Percentiles rank a stretch among this genome's conserved stretches.
Conservation (phyloP, 2,888 invertebrate genomes). For the Parapristionchus giblindavisi region DNA sequence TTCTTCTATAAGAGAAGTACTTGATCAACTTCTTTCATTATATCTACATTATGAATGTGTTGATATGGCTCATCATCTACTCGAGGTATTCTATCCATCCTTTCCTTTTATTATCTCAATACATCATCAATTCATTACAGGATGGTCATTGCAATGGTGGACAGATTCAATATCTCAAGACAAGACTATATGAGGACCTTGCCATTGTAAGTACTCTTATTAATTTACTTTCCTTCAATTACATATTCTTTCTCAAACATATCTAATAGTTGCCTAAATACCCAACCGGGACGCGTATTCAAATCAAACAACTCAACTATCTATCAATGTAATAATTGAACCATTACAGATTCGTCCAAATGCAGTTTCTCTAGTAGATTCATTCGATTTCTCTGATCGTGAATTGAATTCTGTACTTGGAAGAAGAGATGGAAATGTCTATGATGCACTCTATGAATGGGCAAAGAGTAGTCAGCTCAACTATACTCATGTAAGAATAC, state of each 20-base stretch:
- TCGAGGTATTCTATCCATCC: conserved; percentile 25
- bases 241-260: too few relatives aligned
- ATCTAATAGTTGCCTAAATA: too few relatives aligned
- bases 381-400: conserved; percentile 79
- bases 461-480: conserved; percentile 63
- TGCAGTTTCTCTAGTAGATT: conserved; percentile 88
- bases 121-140: conserved; percentile 40
- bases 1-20: neutral
- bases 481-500: conserved; percentile 45
- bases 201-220: conserved; percentile 56
- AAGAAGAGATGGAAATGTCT: conserved; percentile 71
- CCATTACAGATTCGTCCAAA: conserved; percentile 79
- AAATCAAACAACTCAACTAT: neutral
- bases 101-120: conserved; percentile 14
- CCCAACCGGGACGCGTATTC: conserved; percentile 66
- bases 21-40: conserved; percentile 27
- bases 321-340: conserved; percentile 2
- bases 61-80: conserved; percentile 33
- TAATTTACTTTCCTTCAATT: neutral
- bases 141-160: conserved; percentile 52
- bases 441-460: conserved; percentile 70
- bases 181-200: conserved; percentile 71
- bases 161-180: conserved; percentile 55
- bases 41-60: conserved; percentile 36
- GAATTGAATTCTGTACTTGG: conserved; percentile 71